Percentiles rank a stretch among this genome's conserved stretches.
Evolutionary conservation across 1,140 invertebrate species (phyloP).

Genomic region (Latrodectus geometricus): DNA sequence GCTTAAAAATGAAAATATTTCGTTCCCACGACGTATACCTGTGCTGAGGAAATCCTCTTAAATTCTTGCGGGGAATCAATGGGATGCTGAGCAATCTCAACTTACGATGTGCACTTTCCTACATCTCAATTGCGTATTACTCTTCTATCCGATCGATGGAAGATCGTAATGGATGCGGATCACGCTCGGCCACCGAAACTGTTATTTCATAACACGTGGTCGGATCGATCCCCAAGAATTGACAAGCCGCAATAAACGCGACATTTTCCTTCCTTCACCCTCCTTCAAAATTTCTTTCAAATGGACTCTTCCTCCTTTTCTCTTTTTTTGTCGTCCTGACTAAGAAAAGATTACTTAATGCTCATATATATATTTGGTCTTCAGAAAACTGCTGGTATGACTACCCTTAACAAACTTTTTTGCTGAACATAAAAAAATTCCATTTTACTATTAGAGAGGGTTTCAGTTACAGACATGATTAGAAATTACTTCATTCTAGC

Average conservation of each 20-base stretch:
- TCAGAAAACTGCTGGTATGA: no score
- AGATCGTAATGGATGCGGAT: slow-evolving; percentile 32
- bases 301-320: slow-evolving; percentile 5
- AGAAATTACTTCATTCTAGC: no score
- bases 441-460: no score
- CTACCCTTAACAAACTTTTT: no score
- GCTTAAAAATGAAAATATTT: no score
- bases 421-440: no score
- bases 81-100: no score
- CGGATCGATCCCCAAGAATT: slow-evolving; percentile 37
- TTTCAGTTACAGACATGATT: no score
- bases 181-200: slow-evolving; percentile 39
- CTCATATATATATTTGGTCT: neutral
- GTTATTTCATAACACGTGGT: slow-evolving; percentile 52
- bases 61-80: no score
- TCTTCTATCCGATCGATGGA: neutral
- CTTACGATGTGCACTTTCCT: neutral
- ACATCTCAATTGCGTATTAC: neutral
- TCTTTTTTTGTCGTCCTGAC: neutral
- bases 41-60: no score
- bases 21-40: no score
- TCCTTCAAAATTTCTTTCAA: neutral
- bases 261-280: neutral
- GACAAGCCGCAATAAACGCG: slow-evolving; percentile 32
- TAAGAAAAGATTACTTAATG: neutral